phyloP scores from a whole-genome alignment of 1,140 invertebrate species.

The Papilio helenus region DNA sequence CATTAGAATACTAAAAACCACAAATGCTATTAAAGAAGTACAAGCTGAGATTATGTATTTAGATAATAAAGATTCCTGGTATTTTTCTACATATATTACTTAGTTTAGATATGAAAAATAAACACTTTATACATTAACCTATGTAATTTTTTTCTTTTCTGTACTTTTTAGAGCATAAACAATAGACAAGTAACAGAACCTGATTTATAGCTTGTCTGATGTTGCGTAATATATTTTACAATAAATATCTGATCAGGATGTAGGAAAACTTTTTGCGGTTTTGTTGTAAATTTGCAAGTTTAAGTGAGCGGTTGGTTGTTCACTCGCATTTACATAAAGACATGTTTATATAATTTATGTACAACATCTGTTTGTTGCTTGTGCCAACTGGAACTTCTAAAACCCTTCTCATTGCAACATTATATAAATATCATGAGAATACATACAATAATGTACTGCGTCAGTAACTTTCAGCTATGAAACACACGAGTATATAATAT shows the following conservation, averaged over 20 bases:
- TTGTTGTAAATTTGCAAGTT: slow-evolving; percentile 25
- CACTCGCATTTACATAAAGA: background rate
- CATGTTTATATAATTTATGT: slow-evolving; percentile 5
- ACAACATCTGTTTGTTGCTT: slow-evolving; percentile 17
- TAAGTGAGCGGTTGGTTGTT: slow-evolving; percentile 4
- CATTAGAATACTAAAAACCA: background rate
- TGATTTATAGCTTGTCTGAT: background rate
- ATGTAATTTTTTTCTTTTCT: background rate
- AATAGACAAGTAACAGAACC: background rate
- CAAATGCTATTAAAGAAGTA: background rate
- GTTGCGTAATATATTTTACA: background rate
- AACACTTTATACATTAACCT: no score
- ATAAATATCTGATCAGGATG: slow-evolving; percentile 1
- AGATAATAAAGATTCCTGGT: no score
- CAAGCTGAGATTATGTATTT: background rate
- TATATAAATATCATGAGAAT: background rate
- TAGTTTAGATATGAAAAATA: no score
- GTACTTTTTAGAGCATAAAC: background rate
- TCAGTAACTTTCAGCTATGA: no score
- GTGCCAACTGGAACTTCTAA: background rate
- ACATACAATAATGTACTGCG: no score
- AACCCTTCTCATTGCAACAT: background rate
- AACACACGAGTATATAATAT: no score
- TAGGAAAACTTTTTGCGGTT: slow-evolving; percentile 24
- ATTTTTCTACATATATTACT: no score